phyloP scores from a whole-genome alignment of 2,797 vertebrate genomes.

The Coregonus sp. region DNA sequence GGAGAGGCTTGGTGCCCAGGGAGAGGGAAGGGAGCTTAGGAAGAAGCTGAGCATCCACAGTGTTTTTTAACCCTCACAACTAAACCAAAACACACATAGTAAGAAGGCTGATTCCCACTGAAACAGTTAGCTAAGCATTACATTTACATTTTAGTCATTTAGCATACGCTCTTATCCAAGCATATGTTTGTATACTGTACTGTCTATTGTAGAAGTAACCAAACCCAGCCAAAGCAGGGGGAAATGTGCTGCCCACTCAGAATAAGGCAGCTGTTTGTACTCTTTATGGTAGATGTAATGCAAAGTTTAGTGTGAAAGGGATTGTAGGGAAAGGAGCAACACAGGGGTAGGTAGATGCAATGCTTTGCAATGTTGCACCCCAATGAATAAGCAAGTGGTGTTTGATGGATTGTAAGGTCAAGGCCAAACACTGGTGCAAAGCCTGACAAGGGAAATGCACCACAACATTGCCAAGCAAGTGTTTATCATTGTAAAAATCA shows the following conservation, averaged over 20 bases:
- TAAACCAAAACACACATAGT: conserved; percentile 15
- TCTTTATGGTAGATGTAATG: background rate
- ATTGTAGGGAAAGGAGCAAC: background rate
- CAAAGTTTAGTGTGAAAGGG: background rate
- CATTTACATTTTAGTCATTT: too few species aligned
- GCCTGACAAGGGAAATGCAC: too few species aligned
- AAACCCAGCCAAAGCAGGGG: too few species aligned
- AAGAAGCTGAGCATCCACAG: background rate
- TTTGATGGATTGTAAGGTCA: too few species aligned
- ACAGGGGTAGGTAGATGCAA: background rate
- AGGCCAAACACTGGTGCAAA: too few species aligned
- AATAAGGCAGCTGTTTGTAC: background rate
- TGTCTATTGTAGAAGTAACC: too few species aligned
- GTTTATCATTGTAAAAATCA: background rate
- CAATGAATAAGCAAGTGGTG: background rate
- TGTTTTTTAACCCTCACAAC: conserved; percentile 8
- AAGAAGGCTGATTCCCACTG: conserved; percentile 2
- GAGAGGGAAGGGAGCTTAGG: conserved; percentile 31
- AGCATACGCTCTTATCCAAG: too few species aligned
- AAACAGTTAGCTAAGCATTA: background rate
- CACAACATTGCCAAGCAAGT: too few species aligned
- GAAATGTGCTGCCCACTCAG: too few species aligned
- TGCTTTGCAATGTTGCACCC: background rate
- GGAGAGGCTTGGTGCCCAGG: conserved; percentile 1
- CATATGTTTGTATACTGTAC: too few species aligned